Conservation (phyloP, 2,797 vertebrate species). For the Cossypha caffra region DNA sequence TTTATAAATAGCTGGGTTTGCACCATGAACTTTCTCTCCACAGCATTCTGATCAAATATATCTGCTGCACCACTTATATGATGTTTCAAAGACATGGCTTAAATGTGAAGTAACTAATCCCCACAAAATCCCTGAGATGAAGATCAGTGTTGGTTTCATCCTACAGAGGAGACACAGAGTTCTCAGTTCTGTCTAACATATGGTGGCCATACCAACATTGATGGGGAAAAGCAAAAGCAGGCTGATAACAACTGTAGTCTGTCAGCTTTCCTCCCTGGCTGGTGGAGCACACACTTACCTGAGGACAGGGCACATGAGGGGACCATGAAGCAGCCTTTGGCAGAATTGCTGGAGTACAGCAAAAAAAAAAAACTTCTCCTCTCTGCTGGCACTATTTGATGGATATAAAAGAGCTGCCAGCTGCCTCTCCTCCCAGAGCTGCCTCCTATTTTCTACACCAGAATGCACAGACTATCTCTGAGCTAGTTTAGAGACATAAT, state of each 20-base stretch:
- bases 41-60: neutral
- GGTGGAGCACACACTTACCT: neutral
- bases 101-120: neutral
- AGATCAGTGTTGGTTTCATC: neutral
- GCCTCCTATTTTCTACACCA: neutral
- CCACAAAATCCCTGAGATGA: neutral
- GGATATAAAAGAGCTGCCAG: neutral
- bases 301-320: fast-evolving
- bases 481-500: neutral
- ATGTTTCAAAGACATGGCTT: neutral
- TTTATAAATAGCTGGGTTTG: neutral
- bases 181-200: neutral
- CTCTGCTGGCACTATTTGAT: neutral
- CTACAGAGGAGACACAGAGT: neutral
- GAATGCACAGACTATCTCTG: neutral
- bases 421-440: neutral
- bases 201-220: neutral
- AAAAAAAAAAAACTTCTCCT: neutral
- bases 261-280: neutral
- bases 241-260: neutral
- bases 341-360: neutral
- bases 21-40: neutral
- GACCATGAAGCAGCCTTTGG: neutral
- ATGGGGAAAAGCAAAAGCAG: neutral
- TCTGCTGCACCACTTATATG: neutral